These are phyloP conservation scores for Spodoptera litura DNA, from an alignment of 1,140 invertebrate species.

Conservation along the genomic window DNA sequence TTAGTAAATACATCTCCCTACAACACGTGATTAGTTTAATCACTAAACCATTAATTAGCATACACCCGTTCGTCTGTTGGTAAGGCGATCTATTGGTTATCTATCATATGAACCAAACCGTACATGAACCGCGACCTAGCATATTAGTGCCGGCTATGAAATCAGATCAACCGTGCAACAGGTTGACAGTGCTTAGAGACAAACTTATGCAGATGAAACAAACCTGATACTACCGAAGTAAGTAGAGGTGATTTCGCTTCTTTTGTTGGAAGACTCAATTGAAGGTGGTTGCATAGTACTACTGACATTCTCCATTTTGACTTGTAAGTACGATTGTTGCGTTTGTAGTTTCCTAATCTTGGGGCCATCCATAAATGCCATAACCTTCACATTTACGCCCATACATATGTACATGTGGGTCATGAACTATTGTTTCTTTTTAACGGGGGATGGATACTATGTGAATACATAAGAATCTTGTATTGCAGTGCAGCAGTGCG, in stretches of 20 bases:
- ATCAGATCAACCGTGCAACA: constrained; percentile 26
- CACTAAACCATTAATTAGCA: constrained; percentile 5
- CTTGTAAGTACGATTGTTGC: too few relatives aligned
- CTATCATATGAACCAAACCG: background rate
- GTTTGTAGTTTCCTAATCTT: too few relatives aligned
- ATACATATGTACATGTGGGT: too few relatives aligned
- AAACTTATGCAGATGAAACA: background rate
- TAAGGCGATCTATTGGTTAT: constrained; percentile 19
- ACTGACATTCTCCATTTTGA: too few relatives aligned
- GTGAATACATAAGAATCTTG: background rate
- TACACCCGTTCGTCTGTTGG: background rate
- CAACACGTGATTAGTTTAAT: background rate
- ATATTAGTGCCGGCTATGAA: constrained; percentile 4
- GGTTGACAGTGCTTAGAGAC: constrained; percentile 20
- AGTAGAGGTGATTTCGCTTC: too few relatives aligned
- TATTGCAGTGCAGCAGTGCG: too few relatives aligned
- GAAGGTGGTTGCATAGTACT: too few relatives aligned
- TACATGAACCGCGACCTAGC: constrained; percentile 1
- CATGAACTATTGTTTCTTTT: too few relatives aligned
- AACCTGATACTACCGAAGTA: background rate
- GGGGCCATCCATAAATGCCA: too few relatives aligned
- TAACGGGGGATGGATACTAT: background rate
- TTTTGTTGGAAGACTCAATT: too few relatives aligned
- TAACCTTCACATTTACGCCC: too few relatives aligned
- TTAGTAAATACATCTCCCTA: background rate